phyloP scores from a whole-genome alignment of 2,888 invertebrate species.

The Aphodius sticticus region DNA sequence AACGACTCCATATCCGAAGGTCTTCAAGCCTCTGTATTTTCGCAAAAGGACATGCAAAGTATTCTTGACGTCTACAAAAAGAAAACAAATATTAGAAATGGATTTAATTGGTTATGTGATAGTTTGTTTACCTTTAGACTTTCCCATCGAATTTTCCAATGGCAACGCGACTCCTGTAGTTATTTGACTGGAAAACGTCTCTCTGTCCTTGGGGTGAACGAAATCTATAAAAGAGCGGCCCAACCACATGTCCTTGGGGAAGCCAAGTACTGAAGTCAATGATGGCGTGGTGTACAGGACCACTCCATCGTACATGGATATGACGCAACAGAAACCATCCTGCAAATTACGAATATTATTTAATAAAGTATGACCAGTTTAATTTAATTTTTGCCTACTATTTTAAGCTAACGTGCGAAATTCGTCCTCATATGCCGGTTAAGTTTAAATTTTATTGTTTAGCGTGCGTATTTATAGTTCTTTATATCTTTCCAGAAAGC shows the following conservation, averaged over 20 bases:
- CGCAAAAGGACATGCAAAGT: constrained; percentile 72
- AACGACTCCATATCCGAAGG: constrained; percentile 69
- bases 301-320: constrained; percentile 85
- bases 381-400: no score
- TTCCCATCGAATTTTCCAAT: constrained; percentile 62
- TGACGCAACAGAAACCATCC: constrained; percentile 81
- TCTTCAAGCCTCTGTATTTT: constrained; percentile 69
- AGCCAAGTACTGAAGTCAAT: constrained; percentile 75
- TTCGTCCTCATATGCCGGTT: no score
- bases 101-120: neutral
- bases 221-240: constrained; percentile 89
- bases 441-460: no score
- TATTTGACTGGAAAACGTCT: constrained; percentile 79
- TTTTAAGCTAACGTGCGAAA: no score
- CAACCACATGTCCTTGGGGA: constrained; percentile 84
- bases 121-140: constrained; percentile 51
- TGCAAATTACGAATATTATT: constrained; percentile 55
- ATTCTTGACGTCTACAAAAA: constrained; percentile 58
- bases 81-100: constrained; percentile 21
- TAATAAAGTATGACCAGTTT: no score
- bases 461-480: no score
- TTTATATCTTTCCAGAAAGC: no score
- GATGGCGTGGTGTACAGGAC: constrained; percentile 79
- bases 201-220: constrained; percentile 78
- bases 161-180: constrained; percentile 71